phyloP scores from a whole-genome alignment of 2,888 invertebrate genomes.

The Margaritifera margaritifera region DNA sequence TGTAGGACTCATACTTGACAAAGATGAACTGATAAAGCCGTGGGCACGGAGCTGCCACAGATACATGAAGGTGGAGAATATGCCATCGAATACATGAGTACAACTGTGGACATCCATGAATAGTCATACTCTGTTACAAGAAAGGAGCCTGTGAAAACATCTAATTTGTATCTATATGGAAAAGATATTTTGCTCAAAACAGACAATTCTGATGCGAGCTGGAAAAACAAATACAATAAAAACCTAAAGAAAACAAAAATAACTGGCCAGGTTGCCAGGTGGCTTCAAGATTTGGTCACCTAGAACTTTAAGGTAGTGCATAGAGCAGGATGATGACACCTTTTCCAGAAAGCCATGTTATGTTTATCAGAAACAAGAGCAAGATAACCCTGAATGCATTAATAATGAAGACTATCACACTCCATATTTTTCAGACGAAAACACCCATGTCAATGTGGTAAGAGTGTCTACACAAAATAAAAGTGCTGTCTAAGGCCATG shows the following conservation, averaged over 20 bases:
- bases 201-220: conserved; percentile 15
- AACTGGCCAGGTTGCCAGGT: conserved; percentile 14
- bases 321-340: conserved; percentile 10
- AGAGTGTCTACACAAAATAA: no score
- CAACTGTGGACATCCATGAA: not conserved
- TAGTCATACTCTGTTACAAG: conserved; percentile 8
- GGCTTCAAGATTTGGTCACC: conserved; percentile 13
- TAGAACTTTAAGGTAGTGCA: conserved; percentile 13
- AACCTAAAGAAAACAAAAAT: conserved; percentile 10
- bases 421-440: no score
- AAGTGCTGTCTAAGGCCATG: no score
- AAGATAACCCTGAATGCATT: not conserved
- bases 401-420: no score
- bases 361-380: conserved; percentile 5
- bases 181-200: conserved; percentile 12
- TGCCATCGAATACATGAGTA: not conserved
- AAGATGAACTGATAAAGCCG: not conserved
- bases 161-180: conserved; percentile 16
- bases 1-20: not conserved
- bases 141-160: conserved; percentile 7
- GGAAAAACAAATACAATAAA: no score
- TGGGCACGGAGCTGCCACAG: not conserved
- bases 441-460: no score
- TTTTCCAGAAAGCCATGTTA: conserved; percentile 14
- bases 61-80: not conserved